Evolutionary conservation across 1,140 invertebrate species (phyloP).

Genomic region (Arion vulgaris): DNA sequence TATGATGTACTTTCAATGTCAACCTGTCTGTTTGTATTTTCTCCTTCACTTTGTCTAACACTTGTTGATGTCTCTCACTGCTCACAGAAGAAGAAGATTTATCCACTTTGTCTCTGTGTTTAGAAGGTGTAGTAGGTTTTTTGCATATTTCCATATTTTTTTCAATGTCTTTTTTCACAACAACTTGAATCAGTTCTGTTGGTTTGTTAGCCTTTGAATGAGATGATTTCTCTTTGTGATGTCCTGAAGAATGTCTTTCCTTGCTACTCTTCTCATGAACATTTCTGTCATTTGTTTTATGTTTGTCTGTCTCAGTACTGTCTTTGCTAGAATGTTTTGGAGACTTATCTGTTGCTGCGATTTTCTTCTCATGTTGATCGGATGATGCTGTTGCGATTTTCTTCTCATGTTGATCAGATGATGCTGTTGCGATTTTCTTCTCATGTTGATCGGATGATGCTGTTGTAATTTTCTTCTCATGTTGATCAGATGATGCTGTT

Average conservation of each 20-base stretch:
- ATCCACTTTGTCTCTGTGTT: neutral
- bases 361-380: neutral
- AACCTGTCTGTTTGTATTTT: neutral
- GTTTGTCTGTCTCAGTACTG: neutral
- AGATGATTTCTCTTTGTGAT: neutral
- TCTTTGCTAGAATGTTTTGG: neutral
- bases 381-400: too few species aligned
- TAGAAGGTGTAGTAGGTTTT: neutral
- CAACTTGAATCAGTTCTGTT: neutral
- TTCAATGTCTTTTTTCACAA: neutral
- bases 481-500: too few species aligned
- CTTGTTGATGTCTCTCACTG: neutral
- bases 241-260: neutral
- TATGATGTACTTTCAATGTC: neutral
- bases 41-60: neutral
- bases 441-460: too few species aligned
- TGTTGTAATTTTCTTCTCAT: too few species aligned
- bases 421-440: too few species aligned
- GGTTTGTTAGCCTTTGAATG: neutral
- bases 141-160: neutral
- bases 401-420: too few species aligned
- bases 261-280: slow-evolving; percentile 1
- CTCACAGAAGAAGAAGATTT: neutral
- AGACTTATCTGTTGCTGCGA: neutral
- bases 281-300: neutral